Conservation (phyloP, 2,888 invertebrate species). For the Hemistola chrysoprasaria region DNA sequence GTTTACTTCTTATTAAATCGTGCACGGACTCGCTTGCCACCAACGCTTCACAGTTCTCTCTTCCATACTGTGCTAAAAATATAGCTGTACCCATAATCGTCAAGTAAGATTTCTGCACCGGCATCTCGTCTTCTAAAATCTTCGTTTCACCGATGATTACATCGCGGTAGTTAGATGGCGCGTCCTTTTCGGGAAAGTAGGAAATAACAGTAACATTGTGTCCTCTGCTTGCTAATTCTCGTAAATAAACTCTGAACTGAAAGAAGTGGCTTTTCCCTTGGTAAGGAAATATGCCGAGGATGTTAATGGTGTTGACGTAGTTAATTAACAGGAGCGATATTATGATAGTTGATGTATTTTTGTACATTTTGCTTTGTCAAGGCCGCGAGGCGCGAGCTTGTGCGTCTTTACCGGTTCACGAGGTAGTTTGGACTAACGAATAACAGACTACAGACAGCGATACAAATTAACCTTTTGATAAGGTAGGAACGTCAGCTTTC, state of each 20-base stretch:
- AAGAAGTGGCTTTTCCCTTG: slow-evolving; percentile 87
- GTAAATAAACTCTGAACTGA: slow-evolving; percentile 83
- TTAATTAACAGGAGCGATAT: slow-evolving; percentile 34
- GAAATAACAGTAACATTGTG: slow-evolving; percentile 86
- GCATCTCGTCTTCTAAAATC: slow-evolving; percentile 42
- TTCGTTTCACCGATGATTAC: slow-evolving; percentile 46
- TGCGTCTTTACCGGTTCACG: slow-evolving; percentile 1
- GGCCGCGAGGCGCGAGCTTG: slow-evolving; percentile 10
- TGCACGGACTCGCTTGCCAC: slow-evolving; percentile 59
- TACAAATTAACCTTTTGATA: too few relatives aligned
- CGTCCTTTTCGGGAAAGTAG: slow-evolving; percentile 79
- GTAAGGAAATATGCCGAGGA: slow-evolving; percentile 85
- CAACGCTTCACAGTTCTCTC: slow-evolving; percentile 57
- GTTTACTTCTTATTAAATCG: slow-evolving; percentile 57
- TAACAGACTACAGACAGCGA: too few relatives aligned
- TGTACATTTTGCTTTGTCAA: slow-evolving; percentile 38
- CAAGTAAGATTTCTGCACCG: slow-evolving; percentile 45
- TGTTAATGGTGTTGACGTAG: slow-evolving; percentile 53
- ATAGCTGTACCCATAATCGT: slow-evolving; percentile 37
- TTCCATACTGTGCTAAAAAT: slow-evolving; percentile 43
- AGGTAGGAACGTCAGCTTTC: too few relatives aligned
- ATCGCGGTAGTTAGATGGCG: slow-evolving; percentile 81
- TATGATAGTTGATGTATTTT: slow-evolving; percentile 24
- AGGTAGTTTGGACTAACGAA: slow-evolving; percentile 1
- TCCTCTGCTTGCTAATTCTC: slow-evolving; percentile 82